Evolutionary conservation across 2,113 vertebrate species (phyloP), one percentile per base, ranked within the genome.

Genomic region (Macquaria ambigua): DNA sequence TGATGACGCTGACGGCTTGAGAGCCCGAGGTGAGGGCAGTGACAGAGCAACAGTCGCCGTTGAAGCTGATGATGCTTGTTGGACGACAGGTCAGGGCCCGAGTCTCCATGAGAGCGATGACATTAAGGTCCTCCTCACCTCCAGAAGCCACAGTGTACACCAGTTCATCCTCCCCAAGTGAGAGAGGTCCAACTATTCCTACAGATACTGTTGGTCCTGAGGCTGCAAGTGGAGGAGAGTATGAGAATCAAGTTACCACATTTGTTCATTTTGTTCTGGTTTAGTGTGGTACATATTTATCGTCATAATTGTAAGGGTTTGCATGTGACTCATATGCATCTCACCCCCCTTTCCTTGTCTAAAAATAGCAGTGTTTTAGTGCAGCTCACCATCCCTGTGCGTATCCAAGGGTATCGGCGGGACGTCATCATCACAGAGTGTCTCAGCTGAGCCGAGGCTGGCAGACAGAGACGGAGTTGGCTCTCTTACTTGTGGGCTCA

Each of bases 1-100:
- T 96, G 64, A 97, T 96, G 81, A 97, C 95, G 89, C 97, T 97
- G 89, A 97, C 94, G 0, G 96, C 97, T 67, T 97, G 94, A 68
- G 97, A 97, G 53, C 96, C 96, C 0, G 97, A 97, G 58, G 97
- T 94, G 71, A 97, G 83, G 58, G 96, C 97, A 81, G 96, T 96
- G 77, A 97, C 95, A 0, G 97, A 97, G 88, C 96, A 98, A 82
- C 97, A 97, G 90, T 99, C 97, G 0, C 97, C 97, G 79, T 96
- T 97, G 93, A 99, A 98, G 93, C 98, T 99, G 87, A 98, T 96
- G 83, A 98, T 97, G 92, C 97, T 99, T 8, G 96, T 95, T 3
- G 98, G 97, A n/a, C 96, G 96, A 0, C 96, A 94, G 74, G 95
- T 96, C 83, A 97, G 94, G 74, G 96, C 93, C 14, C 95, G 97